These are phyloP conservation scores for Hippopotamyrus pictus DNA, from an alignment of 2,797 vertebrate genomes.

Conservation along the genomic window DNA sequence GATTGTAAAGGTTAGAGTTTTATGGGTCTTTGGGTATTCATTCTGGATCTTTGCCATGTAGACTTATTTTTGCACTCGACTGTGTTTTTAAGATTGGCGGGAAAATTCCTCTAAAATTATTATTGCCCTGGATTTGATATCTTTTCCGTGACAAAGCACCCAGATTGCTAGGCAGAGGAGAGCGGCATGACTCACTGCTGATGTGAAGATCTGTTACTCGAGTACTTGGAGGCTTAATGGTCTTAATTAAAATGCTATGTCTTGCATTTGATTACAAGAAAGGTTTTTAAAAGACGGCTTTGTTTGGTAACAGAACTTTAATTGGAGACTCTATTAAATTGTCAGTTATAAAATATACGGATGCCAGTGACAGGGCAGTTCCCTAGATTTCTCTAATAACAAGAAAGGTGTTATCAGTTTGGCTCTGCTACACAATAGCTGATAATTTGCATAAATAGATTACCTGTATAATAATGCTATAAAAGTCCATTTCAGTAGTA, in stretches of 20 bases:
- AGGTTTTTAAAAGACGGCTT: not conserved
- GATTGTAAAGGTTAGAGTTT: not conserved
- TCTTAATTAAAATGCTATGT: constrained; percentile 18
- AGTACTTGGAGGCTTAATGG: constrained; percentile 3
- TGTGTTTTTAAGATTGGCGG: not conserved
- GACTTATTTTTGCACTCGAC: not conserved
- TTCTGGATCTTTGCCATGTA: not conserved
- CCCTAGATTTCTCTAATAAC: not conserved
- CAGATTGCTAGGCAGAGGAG: constrained; percentile 1
- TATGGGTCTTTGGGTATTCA: not conserved
- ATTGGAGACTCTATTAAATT: not conserved
- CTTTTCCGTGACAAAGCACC: constrained; percentile 15
- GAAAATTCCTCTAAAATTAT: not conserved
- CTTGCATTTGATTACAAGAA: not conserved
- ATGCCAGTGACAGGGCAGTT: not conserved
- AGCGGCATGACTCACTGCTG: constrained; percentile 13
- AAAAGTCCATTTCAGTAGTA: not conserved
- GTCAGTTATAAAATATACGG: not conserved
- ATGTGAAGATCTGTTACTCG: constrained; percentile 1
- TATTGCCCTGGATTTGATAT: constrained; percentile 8
- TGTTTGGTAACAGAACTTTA: not conserved
- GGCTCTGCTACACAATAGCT: not conserved
- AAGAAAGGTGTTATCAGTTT: not conserved
- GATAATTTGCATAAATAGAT: not conserved
- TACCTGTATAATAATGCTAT: not conserved